Conservation (phyloP, 1,140 invertebrate genomes). For the Pseudomyrmex flavicornis region DNA sequence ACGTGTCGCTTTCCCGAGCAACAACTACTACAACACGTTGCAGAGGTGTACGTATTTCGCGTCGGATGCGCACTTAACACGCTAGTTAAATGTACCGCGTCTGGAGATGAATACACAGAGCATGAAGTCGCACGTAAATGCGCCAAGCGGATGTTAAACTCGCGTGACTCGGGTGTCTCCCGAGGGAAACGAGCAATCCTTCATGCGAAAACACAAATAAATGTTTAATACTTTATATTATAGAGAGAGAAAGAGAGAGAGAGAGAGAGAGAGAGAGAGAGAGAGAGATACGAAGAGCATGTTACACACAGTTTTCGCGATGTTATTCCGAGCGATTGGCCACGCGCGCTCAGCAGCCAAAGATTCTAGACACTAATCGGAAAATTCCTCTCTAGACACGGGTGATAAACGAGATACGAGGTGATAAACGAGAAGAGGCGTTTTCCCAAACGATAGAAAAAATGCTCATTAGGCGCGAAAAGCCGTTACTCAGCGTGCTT, state of each 20-base stretch:
- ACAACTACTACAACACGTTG: neutral
- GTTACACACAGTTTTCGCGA: conserved; percentile 44
- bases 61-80: conserved; percentile 18
- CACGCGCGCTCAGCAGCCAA: conserved; percentile 34
- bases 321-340: conserved; percentile 43
- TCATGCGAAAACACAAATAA: too few species aligned
- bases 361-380: conserved; percentile 67
- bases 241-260: too few species aligned
- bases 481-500: conserved; percentile 37
- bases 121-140: conserved; percentile 21
- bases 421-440: conserved; percentile 69
- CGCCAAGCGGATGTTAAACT: conserved; percentile 5
- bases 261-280: too few species aligned
- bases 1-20: conserved; percentile 24
- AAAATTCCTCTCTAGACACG: conserved; percentile 70
- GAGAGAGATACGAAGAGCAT: neutral
- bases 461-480: conserved; percentile 64
- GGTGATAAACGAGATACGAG: conserved; percentile 63
- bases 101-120: conserved; percentile 24
- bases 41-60: conserved; percentile 21
- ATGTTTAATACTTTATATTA: too few species aligned
- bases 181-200: neutral
- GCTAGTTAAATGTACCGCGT: conserved; percentile 39
- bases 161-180: neutral
- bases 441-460: conserved; percentile 59